Percentiles rank a stretch among this genome's conserved stretches.
These are phyloP conservation scores for Parnassius smintheus DNA, from an alignment of 2,888 invertebrate species.

Conservation along the genomic window DNA sequence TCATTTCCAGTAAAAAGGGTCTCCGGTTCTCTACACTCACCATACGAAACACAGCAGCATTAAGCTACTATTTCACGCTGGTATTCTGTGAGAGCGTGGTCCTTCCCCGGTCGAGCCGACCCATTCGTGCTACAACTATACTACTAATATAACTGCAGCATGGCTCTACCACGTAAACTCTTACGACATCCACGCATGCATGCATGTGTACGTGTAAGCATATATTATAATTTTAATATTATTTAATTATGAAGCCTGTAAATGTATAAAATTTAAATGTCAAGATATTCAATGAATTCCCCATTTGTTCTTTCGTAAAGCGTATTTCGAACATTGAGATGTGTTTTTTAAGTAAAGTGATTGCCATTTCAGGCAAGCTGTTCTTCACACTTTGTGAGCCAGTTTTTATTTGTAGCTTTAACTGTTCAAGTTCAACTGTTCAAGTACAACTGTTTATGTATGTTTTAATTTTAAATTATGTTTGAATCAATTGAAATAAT, in stretches of 20 bases:
- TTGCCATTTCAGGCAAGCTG: conserved; percentile 63
- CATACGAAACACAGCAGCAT: too few relatives aligned
- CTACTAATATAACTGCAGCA: too few relatives aligned
- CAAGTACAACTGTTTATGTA: conserved; percentile 46
- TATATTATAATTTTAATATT: background rate
- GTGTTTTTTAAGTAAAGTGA: conserved; percentile 64
- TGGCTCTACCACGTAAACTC: too few relatives aligned
- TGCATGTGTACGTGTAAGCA: background rate
- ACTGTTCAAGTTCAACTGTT: conserved; percentile 56
- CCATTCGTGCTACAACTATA: too few relatives aligned
- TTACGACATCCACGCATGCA: background rate
- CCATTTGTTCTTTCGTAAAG: conserved; percentile 40
- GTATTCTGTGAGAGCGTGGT: too few relatives aligned
- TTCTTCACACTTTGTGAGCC: conserved; percentile 56
- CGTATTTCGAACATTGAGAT: conserved; percentile 53
- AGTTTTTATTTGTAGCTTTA: conserved; percentile 40
- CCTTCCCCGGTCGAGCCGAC: too few relatives aligned
- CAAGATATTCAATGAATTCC: conserved; percentile 39
- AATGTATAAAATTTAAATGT: conserved; percentile 20
- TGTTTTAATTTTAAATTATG: conserved; percentile 35
- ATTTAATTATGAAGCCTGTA: background rate
- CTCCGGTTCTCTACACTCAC: too few relatives aligned
- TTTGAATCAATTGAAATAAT: conserved; percentile 32
- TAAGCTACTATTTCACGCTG: too few relatives aligned
- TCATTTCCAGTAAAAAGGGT: too few relatives aligned